These are phyloP conservation scores for Numida meleagris DNA, from an alignment of 2,113 vertebrate genomes.

Conservation along the genomic window DNA sequence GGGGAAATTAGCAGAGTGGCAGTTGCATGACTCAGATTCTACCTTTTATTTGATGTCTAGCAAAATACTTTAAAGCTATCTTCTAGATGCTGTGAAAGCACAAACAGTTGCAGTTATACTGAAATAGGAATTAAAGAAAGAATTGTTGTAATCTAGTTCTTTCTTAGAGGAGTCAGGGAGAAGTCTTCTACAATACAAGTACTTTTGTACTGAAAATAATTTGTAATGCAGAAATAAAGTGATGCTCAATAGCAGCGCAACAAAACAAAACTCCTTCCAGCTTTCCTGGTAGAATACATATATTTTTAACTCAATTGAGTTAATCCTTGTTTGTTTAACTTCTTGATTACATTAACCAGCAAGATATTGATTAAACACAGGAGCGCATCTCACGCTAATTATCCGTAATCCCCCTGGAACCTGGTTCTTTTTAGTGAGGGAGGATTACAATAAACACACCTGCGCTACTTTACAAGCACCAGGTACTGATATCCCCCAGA, in stretches of 20 bases:
- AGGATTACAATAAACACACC: slow-evolving; percentile 79
- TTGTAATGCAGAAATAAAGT: neutral
- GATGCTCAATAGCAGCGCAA: neutral
- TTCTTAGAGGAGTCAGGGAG: neutral
- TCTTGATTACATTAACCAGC: slow-evolving; percentile 22
- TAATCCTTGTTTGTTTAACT: slow-evolving; percentile 33
- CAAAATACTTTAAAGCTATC: neutral
- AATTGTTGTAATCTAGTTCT: neutral
- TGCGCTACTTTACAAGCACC: slow-evolving; percentile 60
- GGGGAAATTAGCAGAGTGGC: neutral
- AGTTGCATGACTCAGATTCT: neutral
- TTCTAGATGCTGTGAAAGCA: neutral
- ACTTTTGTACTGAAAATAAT: neutral
- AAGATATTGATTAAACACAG: slow-evolving; percentile 58
- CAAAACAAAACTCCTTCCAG: slow-evolving; percentile 23
- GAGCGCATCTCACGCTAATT: slow-evolving; percentile 9
- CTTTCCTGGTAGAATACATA: slow-evolving; percentile 7
- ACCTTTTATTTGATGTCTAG: fast-evolving
- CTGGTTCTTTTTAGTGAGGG: slow-evolving; percentile 7
- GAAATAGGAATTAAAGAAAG: neutral
- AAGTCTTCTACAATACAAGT: neutral
- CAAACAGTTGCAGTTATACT: neutral
- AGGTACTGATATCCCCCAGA: neutral
- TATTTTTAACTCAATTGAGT: slow-evolving; percentile 5
- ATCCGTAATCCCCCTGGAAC: neutral